phyloP scores from a whole-genome alignment of 2,888 invertebrate species.

The Synergus itoensis region DNA sequence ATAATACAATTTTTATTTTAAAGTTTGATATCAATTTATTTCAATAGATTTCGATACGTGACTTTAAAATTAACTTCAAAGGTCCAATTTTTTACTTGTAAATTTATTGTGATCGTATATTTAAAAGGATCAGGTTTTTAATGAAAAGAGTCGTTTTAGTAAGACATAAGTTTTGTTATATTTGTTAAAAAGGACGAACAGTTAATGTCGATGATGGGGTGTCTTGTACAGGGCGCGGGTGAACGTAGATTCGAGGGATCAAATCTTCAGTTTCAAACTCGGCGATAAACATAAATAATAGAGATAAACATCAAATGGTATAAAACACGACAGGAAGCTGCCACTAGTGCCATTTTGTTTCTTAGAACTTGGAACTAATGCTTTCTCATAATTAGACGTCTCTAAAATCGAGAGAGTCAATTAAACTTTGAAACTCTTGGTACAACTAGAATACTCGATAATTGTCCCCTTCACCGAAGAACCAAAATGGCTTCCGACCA shows the following conservation, averaged over 20 bases:
- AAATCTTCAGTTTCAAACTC: slow-evolving; percentile 1
- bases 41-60: background rate
- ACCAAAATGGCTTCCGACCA: background rate
- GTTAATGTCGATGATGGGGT: slow-evolving; percentile 66
- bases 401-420: background rate
- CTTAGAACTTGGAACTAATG: background rate
- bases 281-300: slow-evolving; percentile 3
- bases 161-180: slow-evolving; percentile 72
- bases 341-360: background rate
- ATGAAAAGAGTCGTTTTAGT: slow-evolving; percentile 20
- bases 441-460: background rate
- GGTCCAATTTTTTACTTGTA: background rate
- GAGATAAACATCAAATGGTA: background rate
- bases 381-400: background rate
- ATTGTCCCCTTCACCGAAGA: background rate
- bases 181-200: slow-evolving; percentile 75
- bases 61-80: background rate
- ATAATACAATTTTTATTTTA: background rate
- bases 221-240: slow-evolving; percentile 34
- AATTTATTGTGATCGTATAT: background rate
- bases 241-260: slow-evolving; percentile 19
- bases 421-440: background rate
- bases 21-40: background rate
- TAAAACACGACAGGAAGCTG: slow-evolving; percentile 10
- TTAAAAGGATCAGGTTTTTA: background rate